A percentile compares a stretch with the other conserved stretches of the same genome.
Conservation (phyloP, 2,888 invertebrate species). For the Megaustenia siamemsis region DNA sequence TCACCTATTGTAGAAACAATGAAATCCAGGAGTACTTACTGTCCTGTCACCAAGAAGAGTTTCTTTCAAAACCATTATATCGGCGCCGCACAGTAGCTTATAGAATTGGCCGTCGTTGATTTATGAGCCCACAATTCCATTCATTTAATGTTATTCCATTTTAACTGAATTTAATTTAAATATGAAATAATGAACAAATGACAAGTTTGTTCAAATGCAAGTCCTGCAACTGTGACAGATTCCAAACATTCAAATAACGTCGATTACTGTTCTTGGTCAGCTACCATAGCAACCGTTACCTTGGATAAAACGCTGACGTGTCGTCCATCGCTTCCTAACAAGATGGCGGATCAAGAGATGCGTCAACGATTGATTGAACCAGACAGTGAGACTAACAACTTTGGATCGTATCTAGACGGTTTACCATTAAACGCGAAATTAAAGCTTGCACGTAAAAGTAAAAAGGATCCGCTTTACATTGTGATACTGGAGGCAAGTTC, state of each 20-base stretch:
- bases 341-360: conserved; percentile 43
- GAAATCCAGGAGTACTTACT: too few relatives aligned
- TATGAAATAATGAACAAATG: neutral
- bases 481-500: conserved; percentile 71
- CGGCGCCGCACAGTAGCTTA: too few relatives aligned
- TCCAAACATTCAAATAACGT: too few relatives aligned
- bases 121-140: too few relatives aligned
- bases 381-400: neutral
- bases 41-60: too few relatives aligned
- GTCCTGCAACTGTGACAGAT: too few relatives aligned
- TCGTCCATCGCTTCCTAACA: conserved; percentile 25
- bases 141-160: too few relatives aligned
- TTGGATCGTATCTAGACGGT: conserved; percentile 10
- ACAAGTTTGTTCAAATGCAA: too few relatives aligned
- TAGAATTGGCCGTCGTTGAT: too few relatives aligned
- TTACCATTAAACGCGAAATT: conserved; percentile 78
- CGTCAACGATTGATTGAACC: conserved; percentile 44
- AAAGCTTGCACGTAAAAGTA: conserved; percentile 80
- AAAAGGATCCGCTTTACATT: conserved; percentile 77
- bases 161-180: too few relatives aligned
- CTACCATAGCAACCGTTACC: conserved; percentile 45
- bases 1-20: too few relatives aligned
- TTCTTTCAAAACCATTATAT: too few relatives aligned
- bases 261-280: neutral
- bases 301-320: conserved; percentile 12